A percentile compares a stretch with the other conserved stretches of the same genome.
Evolutionary conservation across 2,113 vertebrate genomes (phyloP).

Genomic region (Phrynocephalus versicolor): DNA sequence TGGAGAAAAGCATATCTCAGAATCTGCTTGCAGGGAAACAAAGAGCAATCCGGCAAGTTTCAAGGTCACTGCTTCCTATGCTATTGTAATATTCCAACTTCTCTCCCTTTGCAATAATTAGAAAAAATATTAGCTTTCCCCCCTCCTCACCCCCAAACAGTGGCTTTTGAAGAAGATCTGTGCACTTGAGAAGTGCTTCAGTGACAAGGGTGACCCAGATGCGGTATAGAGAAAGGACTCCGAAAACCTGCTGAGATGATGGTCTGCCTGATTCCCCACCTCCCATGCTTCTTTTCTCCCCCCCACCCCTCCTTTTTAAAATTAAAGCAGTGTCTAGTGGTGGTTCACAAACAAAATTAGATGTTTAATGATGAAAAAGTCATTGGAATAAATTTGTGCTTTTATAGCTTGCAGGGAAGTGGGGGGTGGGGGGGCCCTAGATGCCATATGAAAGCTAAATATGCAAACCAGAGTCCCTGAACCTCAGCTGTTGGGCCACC

Average conservation of each 20-base stretch:
- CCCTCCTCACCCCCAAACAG: conserved; percentile 42
- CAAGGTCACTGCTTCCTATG: conserved; percentile 46
- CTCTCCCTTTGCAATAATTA: background rate
- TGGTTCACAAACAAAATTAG: conserved; percentile 59
- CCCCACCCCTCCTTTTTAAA: no score
- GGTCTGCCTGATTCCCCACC: conserved; percentile 34
- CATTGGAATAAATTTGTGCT: conserved; percentile 72
- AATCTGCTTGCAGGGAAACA: background rate
- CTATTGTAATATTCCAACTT: conserved; percentile 47
- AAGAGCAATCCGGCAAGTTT: conserved; percentile 23
- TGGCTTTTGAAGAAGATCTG: conserved; percentile 63
- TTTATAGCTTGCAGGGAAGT: conserved; percentile 66
- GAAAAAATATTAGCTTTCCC: background rate
- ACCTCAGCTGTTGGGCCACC: conserved; percentile 75
- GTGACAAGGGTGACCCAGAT: conserved; percentile 59
- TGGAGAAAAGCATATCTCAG: background rate
- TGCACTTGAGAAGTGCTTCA: conserved; percentile 53
- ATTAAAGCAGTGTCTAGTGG: conserved; percentile 50
- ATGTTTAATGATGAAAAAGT: conserved; percentile 70
- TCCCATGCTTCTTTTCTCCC: background rate
- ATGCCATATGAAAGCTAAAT: conserved; percentile 74
- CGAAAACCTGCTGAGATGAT: conserved; percentile 56
- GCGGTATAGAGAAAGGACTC: conserved; percentile 36
- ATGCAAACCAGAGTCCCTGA: conserved; percentile 77
- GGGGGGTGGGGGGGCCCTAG: conserved; percentile 58